Conservation (phyloP, 2,888 invertebrate species). For the Drosophila sordidapex region DNA sequence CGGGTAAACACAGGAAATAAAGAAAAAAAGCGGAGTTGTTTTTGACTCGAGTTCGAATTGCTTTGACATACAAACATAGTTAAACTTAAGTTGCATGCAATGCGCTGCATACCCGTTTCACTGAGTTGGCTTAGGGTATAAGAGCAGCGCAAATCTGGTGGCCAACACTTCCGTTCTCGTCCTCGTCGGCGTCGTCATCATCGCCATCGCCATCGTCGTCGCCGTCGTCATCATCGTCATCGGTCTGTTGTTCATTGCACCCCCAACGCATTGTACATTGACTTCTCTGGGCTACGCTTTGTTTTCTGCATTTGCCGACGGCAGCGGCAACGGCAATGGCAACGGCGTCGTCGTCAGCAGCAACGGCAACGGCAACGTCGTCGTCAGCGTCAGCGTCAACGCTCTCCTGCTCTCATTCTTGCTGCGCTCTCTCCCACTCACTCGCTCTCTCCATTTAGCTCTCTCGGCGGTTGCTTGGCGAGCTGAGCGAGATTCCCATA, state of each 20-base stretch:
- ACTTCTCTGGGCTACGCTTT: conserved; percentile 82
- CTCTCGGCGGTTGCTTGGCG: not conserved
- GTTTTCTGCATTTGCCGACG: conserved; percentile 73
- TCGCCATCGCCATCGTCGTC: conserved; percentile 11
- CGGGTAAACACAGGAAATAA: not conserved
- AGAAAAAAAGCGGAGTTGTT: not conserved
- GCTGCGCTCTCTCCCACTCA: conserved; percentile 5
- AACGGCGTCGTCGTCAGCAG: not conserved
- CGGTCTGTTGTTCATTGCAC: conserved; percentile 71
- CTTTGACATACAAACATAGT: not conserved
- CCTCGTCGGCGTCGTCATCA: conserved; percentile 28
- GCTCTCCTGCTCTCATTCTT: not conserved
- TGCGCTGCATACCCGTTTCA: conserved; percentile 6
- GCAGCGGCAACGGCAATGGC: conserved; percentile 10
- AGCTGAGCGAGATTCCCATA: conserved; percentile 68
- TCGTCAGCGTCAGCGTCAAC: not conserved
- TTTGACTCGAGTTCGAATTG: not conserved
- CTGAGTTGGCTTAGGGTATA: conserved; percentile 24
- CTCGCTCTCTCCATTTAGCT: conserved; percentile 3
- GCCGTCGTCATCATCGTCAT: conserved; percentile 24
- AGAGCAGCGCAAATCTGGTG: conserved; percentile 57
- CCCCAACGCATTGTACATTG: conserved; percentile 81
- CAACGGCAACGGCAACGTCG: conserved; percentile 25
- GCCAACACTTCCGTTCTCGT: conserved; percentile 39
- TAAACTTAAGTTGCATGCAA: not conserved